Conservation (phyloP, 1,140 invertebrate species). For the Papilio glaucus region DNA sequence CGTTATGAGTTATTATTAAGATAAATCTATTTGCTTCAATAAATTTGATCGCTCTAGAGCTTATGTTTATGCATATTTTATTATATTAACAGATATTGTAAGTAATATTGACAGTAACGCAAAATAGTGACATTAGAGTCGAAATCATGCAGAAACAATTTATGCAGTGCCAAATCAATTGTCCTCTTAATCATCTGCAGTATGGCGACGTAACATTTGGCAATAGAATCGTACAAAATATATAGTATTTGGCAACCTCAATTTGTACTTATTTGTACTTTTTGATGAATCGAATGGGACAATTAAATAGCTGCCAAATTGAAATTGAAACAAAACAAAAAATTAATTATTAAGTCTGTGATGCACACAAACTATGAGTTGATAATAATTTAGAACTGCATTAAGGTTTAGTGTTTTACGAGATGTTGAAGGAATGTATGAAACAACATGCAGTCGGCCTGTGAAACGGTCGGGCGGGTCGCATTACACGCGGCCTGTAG, state of each 20-base stretch:
- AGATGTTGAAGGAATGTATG: constrained; percentile 15
- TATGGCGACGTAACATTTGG: neutral
- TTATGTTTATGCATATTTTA: too few relatives aligned
- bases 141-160: neutral
- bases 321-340: neutral
- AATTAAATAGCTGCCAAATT: constrained; percentile 4
- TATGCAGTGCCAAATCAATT: neutral
- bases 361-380: too few relatives aligned
- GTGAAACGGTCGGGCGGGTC: constrained; percentile 43
- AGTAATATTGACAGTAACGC: neutral
- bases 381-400: neutral
- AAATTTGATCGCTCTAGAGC: too few relatives aligned
- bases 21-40: too few relatives aligned
- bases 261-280: neutral
- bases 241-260: neutral
- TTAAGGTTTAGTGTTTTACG: neutral
- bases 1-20: too few relatives aligned
- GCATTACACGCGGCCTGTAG: constrained; percentile 41
- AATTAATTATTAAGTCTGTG: neutral
- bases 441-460: neutral
- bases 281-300: neutral
- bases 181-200: neutral
- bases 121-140: neutral
- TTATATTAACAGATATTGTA: neutral
- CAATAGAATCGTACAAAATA: neutral